Percentiles rank a stretch among this genome's conserved stretches.
Evolutionary conservation across 2,888 invertebrate genomes (phyloP).

Genomic region (Trilocha varians): DNA sequence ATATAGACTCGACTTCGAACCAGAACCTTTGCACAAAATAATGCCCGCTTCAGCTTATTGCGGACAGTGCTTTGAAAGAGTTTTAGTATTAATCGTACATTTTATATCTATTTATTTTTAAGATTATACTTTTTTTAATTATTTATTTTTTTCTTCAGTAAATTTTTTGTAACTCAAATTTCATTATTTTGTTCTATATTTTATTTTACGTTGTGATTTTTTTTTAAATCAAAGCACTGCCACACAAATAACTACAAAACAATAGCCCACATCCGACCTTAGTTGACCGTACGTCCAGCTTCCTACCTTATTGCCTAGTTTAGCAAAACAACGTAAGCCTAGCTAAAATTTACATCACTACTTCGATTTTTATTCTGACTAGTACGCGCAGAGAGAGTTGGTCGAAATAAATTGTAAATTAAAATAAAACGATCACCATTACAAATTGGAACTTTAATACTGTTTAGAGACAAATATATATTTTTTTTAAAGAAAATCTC

Average conservation of each 20-base stretch:
- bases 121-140: too few species aligned
- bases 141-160: too few species aligned
- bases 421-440: conserved; percentile 2
- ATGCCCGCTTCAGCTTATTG: not conserved
- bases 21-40: not conserved
- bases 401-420: conserved; percentile 16
- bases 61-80: not conserved
- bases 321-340: conserved; percentile 43
- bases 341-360: conserved; percentile 43
- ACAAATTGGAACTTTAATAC: too few species aligned
- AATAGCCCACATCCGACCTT: not conserved
- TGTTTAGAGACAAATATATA: too few species aligned
- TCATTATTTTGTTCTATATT: too few species aligned
- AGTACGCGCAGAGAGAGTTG: conserved; percentile 42
- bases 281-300: not conserved
- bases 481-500: too few species aligned
- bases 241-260: not conserved
- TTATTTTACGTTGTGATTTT: not conserved
- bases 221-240: not conserved
- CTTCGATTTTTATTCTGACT: conserved; percentile 49
- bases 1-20: not conserved
- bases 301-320: conserved; percentile 14
- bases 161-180: too few species aligned
- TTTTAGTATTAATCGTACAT: too few species aligned
- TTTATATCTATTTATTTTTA: too few species aligned